Percentiles rank a stretch among this genome's conserved stretches.
Conservation (phyloP, 2,888 invertebrate species). For the Miltochrista miniata region DNA sequence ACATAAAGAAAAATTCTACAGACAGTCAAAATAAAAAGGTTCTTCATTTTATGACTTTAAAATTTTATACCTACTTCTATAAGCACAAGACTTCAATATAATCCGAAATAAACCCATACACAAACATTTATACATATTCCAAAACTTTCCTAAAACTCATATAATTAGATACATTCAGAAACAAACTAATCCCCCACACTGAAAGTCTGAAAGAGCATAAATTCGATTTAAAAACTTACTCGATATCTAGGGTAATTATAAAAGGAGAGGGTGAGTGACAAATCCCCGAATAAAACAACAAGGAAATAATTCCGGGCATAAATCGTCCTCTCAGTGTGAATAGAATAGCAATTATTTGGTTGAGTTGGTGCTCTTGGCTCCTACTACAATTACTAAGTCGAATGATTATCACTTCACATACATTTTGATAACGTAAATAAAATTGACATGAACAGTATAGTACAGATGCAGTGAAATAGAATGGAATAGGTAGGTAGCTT, state of each 20-base stretch:
- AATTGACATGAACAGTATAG: too few species aligned
- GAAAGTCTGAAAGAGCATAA: conserved; percentile 60
- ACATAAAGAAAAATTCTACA: too few species aligned
- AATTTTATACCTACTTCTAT: conserved; percentile 6
- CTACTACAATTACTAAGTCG: conserved; percentile 35
- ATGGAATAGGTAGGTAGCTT: too few species aligned
- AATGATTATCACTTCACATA: conserved; percentile 18
- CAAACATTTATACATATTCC: conserved; percentile 30
- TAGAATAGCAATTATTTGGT: conserved; percentile 84
- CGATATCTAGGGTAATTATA: conserved; percentile 79
- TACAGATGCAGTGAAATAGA: too few species aligned
- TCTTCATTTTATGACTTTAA: background rate
- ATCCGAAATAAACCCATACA: conserved; percentile 35
- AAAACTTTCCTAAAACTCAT: conserved; percentile 49
- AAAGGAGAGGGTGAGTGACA: conserved; percentile 79
- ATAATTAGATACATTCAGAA: conserved; percentile 59
- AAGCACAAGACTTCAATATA: conserved; percentile 36
- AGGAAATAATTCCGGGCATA: conserved; percentile 82
- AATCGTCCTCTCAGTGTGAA: conserved; percentile 81
- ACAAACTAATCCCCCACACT: conserved; percentile 56
- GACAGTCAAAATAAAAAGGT: background rate
- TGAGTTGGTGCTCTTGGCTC: conserved; percentile 67
- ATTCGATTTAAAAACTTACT: conserved; percentile 74
- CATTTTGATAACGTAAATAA: too few species aligned
- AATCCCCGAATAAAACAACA: conserved; percentile 84